These are phyloP conservation scores for Criorhina ranunculi DNA, from an alignment of 2,888 invertebrate genomes.

Conservation along the genomic window DNA sequence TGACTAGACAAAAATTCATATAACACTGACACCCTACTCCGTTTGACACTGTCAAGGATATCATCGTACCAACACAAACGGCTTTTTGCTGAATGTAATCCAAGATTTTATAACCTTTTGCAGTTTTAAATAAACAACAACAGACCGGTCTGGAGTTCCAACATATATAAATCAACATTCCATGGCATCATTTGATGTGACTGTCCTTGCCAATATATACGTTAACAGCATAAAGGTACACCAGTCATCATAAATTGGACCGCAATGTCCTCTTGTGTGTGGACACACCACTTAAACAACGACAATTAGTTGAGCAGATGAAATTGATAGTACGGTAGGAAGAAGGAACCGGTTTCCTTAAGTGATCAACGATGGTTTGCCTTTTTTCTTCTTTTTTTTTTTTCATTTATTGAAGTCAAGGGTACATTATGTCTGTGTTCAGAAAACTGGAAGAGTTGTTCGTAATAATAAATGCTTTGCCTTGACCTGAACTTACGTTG, in stretches of 20 bases:
- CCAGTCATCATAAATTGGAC: neutral
- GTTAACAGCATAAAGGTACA: neutral
- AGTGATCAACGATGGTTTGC: neutral
- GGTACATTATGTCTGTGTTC: too few relatives aligned
- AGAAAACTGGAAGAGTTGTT: too few relatives aligned
- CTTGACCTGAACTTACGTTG: too few relatives aligned
- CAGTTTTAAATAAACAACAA: neutral
- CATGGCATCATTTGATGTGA: neutral
- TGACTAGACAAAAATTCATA: too few relatives aligned
- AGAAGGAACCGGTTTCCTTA: neutral
- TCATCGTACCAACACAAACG: neutral
- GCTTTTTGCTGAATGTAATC: neutral
- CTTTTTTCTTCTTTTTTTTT: too few relatives aligned
- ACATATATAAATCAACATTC: neutral
- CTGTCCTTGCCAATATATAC: neutral
- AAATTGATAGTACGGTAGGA: neutral
- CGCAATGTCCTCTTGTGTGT: neutral
- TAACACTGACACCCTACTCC: neutral
- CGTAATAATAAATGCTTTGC: too few relatives aligned
- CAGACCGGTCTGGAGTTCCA: slow-evolving; percentile 14
- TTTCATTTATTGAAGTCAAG: too few relatives aligned
- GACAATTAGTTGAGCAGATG: neutral
- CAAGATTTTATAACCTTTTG: slow-evolving; percentile 6
- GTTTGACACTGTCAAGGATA: neutral
- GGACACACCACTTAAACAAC: neutral